Conservation (phyloP, 2,113 vertebrate species). For the Chamaea fasciata region DNA sequence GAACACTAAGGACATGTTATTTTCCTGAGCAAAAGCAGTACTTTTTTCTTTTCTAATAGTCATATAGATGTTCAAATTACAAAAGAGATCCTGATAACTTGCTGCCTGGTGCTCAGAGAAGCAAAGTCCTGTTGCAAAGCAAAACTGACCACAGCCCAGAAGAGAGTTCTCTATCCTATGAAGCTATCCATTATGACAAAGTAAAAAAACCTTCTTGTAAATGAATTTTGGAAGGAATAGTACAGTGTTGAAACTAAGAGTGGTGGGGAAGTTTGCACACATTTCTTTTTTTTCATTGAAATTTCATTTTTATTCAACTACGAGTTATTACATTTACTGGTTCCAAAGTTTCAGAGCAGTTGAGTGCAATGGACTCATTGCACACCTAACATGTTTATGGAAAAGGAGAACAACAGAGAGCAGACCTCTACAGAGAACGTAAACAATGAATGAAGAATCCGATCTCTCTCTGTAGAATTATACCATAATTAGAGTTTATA, state of each 20-base stretch:
- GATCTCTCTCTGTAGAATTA: not conserved
- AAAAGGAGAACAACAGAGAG: not conserved
- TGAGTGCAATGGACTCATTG: not conserved
- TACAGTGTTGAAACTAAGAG: not conserved
- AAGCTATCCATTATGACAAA: not conserved
- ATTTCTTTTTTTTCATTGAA: not conserved
- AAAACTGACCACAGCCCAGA: not conserved
- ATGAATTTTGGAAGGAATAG: not conserved
- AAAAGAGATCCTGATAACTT: not conserved
- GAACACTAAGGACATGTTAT: not conserved
- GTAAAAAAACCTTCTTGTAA: not conserved
- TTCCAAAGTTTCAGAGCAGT: not conserved
- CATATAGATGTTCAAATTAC: not conserved
- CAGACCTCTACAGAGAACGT: not conserved
- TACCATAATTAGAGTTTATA: not conserved
- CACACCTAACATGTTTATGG: not conserved
- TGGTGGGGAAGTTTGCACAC: not conserved
- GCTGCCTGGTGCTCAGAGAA: not conserved
- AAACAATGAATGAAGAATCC: not conserved
- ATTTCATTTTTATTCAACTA: not conserved
- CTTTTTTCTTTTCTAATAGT: not conserved
- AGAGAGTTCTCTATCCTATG: not conserved
- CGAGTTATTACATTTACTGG: not conserved
- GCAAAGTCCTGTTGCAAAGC: not conserved
- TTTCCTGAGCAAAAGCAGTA: not conserved